Base-by-base conservation (phyloP, 2,113 vertebrate species). In the Laticauda colubrina region DNA sequence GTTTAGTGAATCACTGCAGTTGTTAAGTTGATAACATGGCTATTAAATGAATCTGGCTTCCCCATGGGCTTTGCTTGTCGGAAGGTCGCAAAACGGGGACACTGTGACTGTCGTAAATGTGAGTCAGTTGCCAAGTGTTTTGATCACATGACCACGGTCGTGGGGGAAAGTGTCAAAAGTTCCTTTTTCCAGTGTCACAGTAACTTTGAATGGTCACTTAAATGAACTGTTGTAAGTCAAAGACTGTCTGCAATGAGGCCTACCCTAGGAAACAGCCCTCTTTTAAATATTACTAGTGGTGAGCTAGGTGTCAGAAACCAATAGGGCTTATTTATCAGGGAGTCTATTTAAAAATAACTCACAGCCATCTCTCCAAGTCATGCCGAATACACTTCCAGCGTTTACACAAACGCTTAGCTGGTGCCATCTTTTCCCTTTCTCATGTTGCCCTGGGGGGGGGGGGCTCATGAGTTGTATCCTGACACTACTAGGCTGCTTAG, bases 201-300 rank as follows among this genome's bases (percentile, higher is more conserved):
- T 64, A n/a, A 29, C 26, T 64, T 64, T 1, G 18, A 55, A 18
- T 2, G 10, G 59, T 12, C 24, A 64, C 26, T 29, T 29, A 64
- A 64, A 64, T 0, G 9, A 64, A 12, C 0, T 0, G 57, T 24
- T 24, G 2, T 59, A 9, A 59, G 23, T 59, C 23, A 0, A 24
- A 23, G 59, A 59, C 57, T 6, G 8, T 24, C 21, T 59, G 56
- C 21, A 59, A 59, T 26, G 57, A 59, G 23, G 57, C 57, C 57
- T 1, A 15, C 24, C 39, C 48, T 53, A 87, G 48, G 18, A 26
- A 87, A 53, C 14, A 45, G 23, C 23, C 85, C 21, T 45, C 23
- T 86, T 43, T 11, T 24, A 14, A 48, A 26, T 26, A 86, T 45
- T 86, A 48, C 4, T 85, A 3, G 86, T 15, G 10, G 23, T 29